Evolutionary conservation across 2,888 invertebrate genomes (phyloP).

Genomic region (Dryococelus australis): DNA sequence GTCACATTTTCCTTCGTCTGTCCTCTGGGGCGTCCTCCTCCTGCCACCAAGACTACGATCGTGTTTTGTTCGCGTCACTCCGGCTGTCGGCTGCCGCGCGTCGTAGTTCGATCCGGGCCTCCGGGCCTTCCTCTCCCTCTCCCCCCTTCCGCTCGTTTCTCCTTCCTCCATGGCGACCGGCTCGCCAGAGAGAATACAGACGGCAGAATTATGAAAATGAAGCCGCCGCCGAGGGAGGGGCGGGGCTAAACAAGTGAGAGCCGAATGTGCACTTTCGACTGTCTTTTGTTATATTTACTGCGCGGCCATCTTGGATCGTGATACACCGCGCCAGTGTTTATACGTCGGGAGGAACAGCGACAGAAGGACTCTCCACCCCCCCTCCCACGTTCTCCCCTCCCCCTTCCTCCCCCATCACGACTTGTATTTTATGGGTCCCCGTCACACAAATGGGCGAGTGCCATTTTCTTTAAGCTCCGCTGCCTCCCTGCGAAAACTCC

Average conservation of each 20-base stretch:
- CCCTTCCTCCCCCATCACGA: neutral
- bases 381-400: neutral
- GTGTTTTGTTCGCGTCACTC: slow-evolving; percentile 46
- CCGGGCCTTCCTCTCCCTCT: slow-evolving; percentile 20
- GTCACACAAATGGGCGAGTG: slow-evolving; percentile 16
- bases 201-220: slow-evolving; percentile 69
- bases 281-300: slow-evolving; percentile 25
- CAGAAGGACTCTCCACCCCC: neutral
- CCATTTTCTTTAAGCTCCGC: slow-evolving; percentile 16
- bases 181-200: slow-evolving; percentile 64
- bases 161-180: slow-evolving; percentile 31
- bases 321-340: slow-evolving; percentile 16
- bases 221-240: slow-evolving; percentile 47
- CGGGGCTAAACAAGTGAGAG: slow-evolving; percentile 50
- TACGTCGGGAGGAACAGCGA: slow-evolving; percentile 16
- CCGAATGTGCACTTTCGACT: slow-evolving; percentile 31
- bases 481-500: neutral
- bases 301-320: slow-evolving; percentile 27
- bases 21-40: neutral
- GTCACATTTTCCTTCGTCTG: neutral
- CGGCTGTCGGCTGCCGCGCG: slow-evolving; percentile 30
- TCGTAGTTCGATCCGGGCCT: slow-evolving; percentile 38
- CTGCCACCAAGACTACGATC: neutral
- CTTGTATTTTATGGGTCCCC: slow-evolving; percentile 5
- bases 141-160: slow-evolving; percentile 25